Evolutionary conservation across 2,888 invertebrate species (phyloP).

Genomic region (Choristoneura rosaceana): DNA sequence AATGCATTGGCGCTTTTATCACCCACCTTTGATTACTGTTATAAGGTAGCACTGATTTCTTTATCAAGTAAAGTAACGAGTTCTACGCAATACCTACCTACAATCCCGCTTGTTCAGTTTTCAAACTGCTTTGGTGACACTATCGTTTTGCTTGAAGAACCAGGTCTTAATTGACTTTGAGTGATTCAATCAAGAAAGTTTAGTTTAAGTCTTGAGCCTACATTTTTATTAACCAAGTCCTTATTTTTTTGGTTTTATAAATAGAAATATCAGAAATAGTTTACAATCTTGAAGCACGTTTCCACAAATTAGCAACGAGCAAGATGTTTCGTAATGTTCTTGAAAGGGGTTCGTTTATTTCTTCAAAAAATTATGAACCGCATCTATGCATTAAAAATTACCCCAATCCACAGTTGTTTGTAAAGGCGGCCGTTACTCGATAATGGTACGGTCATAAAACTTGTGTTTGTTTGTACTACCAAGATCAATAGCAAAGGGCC

Average conservation of each 20-base stretch:
- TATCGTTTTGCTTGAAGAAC: slow-evolving; percentile 14
- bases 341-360: neutral
- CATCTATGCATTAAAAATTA: slow-evolving; percentile 27
- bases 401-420: slow-evolving; percentile 46
- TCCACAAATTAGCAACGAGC: neutral
- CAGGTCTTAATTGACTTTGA: too few species aligned
- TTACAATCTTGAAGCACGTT: too few species aligned
- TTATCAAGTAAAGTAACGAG: slow-evolving; percentile 1
- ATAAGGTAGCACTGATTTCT: neutral
- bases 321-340: neutral
- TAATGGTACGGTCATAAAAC: slow-evolving; percentile 68
- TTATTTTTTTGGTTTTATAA: too few species aligned
- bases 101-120: slow-evolving; percentile 7
- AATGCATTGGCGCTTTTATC: slow-evolving; percentile 2
- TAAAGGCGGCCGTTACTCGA: slow-evolving; percentile 62
- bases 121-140: slow-evolving; percentile 4
- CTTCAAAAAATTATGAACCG: slow-evolving; percentile 25
- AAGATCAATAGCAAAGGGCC: slow-evolving; percentile 71
- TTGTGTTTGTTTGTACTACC: slow-evolving; percentile 74
- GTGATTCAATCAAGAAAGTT: too few species aligned
- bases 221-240: too few species aligned
- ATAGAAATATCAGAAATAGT: too few species aligned
- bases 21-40: neutral
- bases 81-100: neutral
- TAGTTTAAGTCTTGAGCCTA: neutral